These are phyloP conservation scores for Nixonia krombeini DNA, from an alignment of 1,140 invertebrate genomes.

Conservation along the genomic window DNA sequence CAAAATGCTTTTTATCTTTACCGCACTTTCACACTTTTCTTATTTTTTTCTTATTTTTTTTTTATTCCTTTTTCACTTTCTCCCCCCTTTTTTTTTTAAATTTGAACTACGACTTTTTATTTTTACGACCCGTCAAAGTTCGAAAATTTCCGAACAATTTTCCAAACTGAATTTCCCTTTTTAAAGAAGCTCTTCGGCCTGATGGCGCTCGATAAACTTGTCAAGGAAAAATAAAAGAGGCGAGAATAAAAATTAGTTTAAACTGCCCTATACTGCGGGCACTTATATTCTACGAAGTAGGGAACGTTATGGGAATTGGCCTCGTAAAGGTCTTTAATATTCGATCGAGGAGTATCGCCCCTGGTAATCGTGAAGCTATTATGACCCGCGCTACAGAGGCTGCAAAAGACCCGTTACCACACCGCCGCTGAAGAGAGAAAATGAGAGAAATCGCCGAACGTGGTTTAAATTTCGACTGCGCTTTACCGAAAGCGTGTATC, in stretches of 20 bases:
- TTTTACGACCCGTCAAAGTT: too few relatives aligned
- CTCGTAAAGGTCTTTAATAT: slow-evolving; percentile 38
- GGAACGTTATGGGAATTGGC: slow-evolving; percentile 20
- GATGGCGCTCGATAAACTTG: slow-evolving; percentile 13
- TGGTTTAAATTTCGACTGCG: slow-evolving; percentile 13
- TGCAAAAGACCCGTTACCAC: slow-evolving; percentile 21
- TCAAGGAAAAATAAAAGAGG: slow-evolving; percentile 20
- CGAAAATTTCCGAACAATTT: too few relatives aligned
- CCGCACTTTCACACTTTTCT: too few relatives aligned
- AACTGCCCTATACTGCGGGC: slow-evolving; percentile 14
- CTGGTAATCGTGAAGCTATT: slow-evolving; percentile 31
- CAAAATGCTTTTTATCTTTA: slow-evolving; percentile 3
- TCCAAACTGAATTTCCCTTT: slow-evolving; percentile 1
- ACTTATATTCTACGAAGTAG: slow-evolving; percentile 23
- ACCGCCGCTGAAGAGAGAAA: slow-evolving; percentile 16
- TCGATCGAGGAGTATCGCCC: slow-evolving; percentile 33
- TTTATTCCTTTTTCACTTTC: too few relatives aligned
- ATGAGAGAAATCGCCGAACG: slow-evolving; percentile 14
- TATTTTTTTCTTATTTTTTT: too few relatives aligned
- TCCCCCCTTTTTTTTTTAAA: too few relatives aligned
- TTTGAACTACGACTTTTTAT: too few relatives aligned
- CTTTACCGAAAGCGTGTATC: too few relatives aligned
- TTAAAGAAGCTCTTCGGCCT: slow-evolving; percentile 2
- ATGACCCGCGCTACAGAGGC: slow-evolving; percentile 16
- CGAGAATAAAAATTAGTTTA: slow-evolving; percentile 22